Conservation (phyloP, 92 coral and sea anemone genomes). For the Virgularia gustaviana region DNA sequence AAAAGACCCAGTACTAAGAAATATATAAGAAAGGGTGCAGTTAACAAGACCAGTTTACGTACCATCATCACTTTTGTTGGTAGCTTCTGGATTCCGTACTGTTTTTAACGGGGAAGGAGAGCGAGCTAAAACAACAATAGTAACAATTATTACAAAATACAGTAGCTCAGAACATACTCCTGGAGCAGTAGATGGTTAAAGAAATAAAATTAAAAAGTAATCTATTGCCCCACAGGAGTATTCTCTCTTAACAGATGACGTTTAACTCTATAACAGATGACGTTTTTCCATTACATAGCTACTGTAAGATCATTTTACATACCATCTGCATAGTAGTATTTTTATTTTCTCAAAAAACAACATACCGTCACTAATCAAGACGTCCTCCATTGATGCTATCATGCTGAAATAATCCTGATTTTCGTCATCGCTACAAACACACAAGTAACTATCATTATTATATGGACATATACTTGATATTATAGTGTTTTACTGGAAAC, state of each 20-base stretch:
- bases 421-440: constrained; percentile 58
- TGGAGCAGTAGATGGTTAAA: no score
- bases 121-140: constrained; percentile 60
- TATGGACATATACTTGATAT: background rate
- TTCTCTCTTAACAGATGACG: no score
- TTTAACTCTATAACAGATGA: no score
- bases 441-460: background rate
- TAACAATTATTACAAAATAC: background rate
- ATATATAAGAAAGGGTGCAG: no score
- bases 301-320: no score
- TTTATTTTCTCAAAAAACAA: no score
- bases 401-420: constrained; percentile 81
- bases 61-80: constrained; percentile 25
- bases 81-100: constrained; percentile 24
- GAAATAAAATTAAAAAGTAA: no score
- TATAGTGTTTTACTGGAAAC: no score
- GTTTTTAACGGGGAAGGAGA: constrained; percentile 91
- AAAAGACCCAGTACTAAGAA: background rate
- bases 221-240: no score
- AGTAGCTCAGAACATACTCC: no score
- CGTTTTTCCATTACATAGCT: background rate
- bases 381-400: constrained; percentile 93
- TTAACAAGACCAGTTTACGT: no score
- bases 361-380: constrained; percentile 80
- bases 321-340: background rate